A percentile compares a stretch with the other conserved stretches of the same genome.
These are phyloP conservation scores for Bos indicus DNA, from an alignment of 2,113 vertebrate genomes.

Conservation along the genomic window DNA sequence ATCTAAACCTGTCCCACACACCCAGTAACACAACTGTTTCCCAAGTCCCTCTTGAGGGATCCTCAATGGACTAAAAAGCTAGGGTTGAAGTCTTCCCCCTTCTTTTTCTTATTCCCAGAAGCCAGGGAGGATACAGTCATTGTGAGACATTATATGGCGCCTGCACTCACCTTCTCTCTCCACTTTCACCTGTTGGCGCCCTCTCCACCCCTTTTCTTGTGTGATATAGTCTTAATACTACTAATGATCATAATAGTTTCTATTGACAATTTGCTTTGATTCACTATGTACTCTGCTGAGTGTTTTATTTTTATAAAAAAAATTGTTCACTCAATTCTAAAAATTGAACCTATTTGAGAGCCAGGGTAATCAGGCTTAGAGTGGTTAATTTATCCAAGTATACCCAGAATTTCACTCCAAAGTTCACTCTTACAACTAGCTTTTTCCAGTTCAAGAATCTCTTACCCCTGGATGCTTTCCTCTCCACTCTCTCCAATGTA, in stretches of 20 bases:
- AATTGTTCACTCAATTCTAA: background rate
- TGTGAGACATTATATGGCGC: background rate
- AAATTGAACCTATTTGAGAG: background rate
- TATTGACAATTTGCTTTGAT: background rate
- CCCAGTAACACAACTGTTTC: background rate
- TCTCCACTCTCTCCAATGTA: background rate
- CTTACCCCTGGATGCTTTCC: background rate
- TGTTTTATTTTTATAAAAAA: constrained; percentile 2
- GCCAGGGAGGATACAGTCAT: background rate
- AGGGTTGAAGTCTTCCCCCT: background rate
- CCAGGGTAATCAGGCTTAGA: background rate
- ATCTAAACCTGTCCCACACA: background rate
- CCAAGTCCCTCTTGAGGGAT: background rate
- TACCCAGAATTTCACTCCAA: background rate
- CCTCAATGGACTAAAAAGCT: background rate
- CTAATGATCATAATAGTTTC: background rate
- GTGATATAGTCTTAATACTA: background rate
- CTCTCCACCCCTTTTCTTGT: background rate
- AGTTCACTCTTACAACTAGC: background rate
- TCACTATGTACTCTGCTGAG: background rate
- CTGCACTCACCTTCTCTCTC: background rate
- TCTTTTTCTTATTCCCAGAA: background rate
- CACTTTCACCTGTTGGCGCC: background rate
- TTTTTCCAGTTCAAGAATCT: background rate
- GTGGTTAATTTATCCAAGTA: background rate